These are phyloP conservation scores for Spisula solida DNA, from an alignment of 2,888 invertebrate species.

Conservation along the genomic window DNA sequence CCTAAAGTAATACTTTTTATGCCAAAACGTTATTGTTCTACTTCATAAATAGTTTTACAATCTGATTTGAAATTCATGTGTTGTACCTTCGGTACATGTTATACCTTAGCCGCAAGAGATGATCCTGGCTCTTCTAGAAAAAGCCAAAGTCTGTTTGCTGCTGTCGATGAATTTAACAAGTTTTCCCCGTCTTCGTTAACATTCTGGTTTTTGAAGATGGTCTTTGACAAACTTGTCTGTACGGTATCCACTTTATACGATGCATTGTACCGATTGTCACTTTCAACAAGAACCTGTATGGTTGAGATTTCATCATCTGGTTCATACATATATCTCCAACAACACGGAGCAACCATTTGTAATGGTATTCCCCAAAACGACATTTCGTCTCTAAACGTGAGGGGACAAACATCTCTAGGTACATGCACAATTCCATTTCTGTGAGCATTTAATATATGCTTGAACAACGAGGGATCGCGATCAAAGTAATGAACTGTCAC, in stretches of 20 bases:
- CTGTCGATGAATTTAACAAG: background rate
- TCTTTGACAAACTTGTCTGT: background rate
- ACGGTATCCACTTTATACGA: background rate
- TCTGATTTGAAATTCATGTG: no score
- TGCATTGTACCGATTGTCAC: constrained; percentile 11
- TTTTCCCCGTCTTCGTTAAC: background rate
- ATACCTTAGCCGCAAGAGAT: constrained; percentile 41
- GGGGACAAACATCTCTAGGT: constrained; percentile 61
- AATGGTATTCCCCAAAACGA: constrained; percentile 62
- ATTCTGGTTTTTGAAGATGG: background rate
- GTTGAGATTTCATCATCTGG: constrained; percentile 47
- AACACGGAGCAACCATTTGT: constrained; percentile 57
- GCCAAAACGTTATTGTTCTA: no score
- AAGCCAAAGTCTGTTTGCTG: constrained; percentile 26
- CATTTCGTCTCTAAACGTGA: constrained; percentile 56
- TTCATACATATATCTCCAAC: constrained; percentile 63
- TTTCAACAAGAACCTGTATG: constrained; percentile 11
- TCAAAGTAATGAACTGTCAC: constrained; percentile 61
- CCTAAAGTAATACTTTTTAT: no score
- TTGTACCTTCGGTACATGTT: background rate
- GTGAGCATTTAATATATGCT: constrained; percentile 62
- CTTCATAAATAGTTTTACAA: no score
- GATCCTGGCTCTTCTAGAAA: constrained; percentile 42
- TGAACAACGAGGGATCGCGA: constrained; percentile 63
- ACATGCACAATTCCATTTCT: constrained; percentile 59